Evolutionary conservation across 2,797 vertebrate species (phyloP), one percentile per base, ranked within the genome.

Genomic region (Momotus momota): DNA sequence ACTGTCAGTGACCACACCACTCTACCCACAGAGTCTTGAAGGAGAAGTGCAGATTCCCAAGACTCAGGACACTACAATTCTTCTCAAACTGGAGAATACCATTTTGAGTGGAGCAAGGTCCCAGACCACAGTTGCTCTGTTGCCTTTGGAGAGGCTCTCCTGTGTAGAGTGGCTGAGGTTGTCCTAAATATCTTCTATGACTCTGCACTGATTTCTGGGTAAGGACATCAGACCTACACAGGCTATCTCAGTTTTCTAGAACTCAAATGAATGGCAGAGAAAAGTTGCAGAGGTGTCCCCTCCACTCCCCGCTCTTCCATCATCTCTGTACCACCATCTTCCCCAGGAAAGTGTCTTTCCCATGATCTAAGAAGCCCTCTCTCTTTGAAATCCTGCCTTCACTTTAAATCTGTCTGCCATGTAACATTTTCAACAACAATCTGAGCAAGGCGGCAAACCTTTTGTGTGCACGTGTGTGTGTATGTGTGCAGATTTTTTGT

Each of bases 381-480:
- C 90, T 54, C 77, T 73, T 43, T 57, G 48, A 66, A 74, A 64
- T 88, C 25, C 43, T 57, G 6, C 60, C 40, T 88, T 93, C 33
- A 12, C 22, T 90, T 88, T 60, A 64, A 83, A 74, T n/a, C 46
- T 58, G 0, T 43, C 33, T 72, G 33, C 46, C 40, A 48, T 29
- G 14, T 51, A 66, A 67, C 19, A 48, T 73, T 73, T 92, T 92
- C 64, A 80, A 35, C 46, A 75, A 5, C 18, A 54, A 19, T 41
- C 27, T 61, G 81, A 86, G 40, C 33, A 69, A 67, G 55, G 43
- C 64, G 77, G 51, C 35, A 69, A 92, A 71, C n/a, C 64, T 87
- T 52, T 60, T 75, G 15, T 61, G 6, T 6, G 8, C n/a, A 12
- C 21, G 27, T 0, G 0, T 35, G 27, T 10, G 38, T 0, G 0